These are phyloP conservation scores for Bombus impatiens DNA, from an alignment of 1,140 invertebrate species.

Conservation along the genomic window DNA sequence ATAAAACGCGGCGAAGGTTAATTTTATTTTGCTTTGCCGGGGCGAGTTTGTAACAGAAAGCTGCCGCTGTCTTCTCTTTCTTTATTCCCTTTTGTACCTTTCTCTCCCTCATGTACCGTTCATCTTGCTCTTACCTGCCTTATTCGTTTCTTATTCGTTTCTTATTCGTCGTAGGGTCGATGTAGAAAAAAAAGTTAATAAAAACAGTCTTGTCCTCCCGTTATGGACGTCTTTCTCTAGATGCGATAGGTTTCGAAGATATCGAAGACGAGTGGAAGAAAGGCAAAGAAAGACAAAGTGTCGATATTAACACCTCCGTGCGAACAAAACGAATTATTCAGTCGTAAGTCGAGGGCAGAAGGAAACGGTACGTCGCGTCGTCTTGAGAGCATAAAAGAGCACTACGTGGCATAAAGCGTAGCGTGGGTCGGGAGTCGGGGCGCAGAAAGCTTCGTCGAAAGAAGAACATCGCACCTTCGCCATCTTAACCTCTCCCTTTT, in stretches of 20 bases:
- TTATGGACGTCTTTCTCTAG: neutral
- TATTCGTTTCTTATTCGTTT: neutral
- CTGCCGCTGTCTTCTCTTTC: constrained; percentile 12
- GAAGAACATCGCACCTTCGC: constrained; percentile 38
- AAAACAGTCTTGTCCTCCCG: constrained; percentile 52
- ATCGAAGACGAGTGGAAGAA: neutral
- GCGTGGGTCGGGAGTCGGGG: neutral
- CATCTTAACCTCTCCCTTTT: constrained; percentile 22
- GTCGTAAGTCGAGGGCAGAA: neutral
- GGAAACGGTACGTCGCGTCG: constrained; percentile 3
- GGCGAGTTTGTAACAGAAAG: constrained; percentile 55
- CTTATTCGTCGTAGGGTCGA: constrained; percentile 24
- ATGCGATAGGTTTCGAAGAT: neutral
- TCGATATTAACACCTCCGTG: constrained; percentile 67
- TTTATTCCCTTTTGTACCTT: neutral
- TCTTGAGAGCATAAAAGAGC: constrained; percentile 43
- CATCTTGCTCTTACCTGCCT: neutral
- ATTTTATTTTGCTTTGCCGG: constrained; percentile 68
- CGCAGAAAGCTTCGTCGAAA: constrained; percentile 46
- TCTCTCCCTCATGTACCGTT: neutral
- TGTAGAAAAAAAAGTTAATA: constrained; percentile 47
- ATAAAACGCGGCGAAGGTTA: constrained; percentile 67
- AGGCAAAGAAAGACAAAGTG: neutral
- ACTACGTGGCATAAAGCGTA: constrained; percentile 39
- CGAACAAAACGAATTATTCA: constrained; percentile 71